Evolutionary conservation across 2,113 vertebrate genomes (phyloP).

Genomic region (Triplophysa tibetana): DNA sequence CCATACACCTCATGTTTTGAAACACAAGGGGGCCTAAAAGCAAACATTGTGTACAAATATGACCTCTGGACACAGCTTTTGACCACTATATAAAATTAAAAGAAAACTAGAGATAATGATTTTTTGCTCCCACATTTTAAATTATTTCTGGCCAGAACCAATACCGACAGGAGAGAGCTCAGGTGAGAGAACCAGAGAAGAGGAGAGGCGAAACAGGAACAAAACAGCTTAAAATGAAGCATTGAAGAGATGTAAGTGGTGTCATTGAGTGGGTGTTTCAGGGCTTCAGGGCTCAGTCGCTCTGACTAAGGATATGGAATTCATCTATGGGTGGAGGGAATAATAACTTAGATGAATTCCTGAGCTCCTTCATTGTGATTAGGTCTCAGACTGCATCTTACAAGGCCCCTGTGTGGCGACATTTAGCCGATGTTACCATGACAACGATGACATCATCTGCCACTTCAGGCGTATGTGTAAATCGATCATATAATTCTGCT

Average conservation of each 20-base stretch:
- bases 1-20: too few species aligned
- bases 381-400: constrained; percentile 21
- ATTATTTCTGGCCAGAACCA: not conserved
- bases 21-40: too few species aligned
- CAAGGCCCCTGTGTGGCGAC: constrained; percentile 40
- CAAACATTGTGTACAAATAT: too few species aligned
- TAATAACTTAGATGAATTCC: constrained; percentile 26
- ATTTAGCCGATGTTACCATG: constrained; percentile 36
- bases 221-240: constrained; percentile 48
- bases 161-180: not conserved
- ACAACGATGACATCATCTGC: constrained; percentile 37
- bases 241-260: constrained; percentile 48
- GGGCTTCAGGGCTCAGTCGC: constrained; percentile 26
- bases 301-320: constrained; percentile 47
- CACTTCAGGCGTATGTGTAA: constrained; percentile 27
- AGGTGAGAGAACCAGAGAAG: not conserved
- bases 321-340: constrained; percentile 27
- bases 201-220: constrained; percentile 1
- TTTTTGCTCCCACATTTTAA: too few species aligned
- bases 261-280: constrained; percentile 44
- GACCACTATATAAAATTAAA: too few species aligned
- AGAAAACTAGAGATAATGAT: too few species aligned
- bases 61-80: too few species aligned
- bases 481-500: not conserved
- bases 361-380: constrained; percentile 40